Evolutionary conservation across 2,113 vertebrate genomes (phyloP), one percentile per base, ranked within the genome.

Genomic region (Struthio camelus): DNA sequence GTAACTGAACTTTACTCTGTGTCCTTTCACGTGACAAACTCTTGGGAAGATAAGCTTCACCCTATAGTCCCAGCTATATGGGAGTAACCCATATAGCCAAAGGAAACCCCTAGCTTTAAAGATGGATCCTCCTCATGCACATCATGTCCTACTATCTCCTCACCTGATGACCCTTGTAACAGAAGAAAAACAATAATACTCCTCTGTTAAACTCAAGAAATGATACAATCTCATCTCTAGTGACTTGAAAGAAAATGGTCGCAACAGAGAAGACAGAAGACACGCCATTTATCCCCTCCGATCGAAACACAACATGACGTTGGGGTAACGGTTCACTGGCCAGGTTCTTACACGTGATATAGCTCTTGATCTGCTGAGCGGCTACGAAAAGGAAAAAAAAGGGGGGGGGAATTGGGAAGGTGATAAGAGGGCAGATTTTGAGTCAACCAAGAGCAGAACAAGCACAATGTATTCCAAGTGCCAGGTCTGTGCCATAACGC

Each of bases 111-210:
- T 66, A 2, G 46, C 56, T 34, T 18, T 65, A 19, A n/a, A 80
- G 24, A 42, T 2, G 5, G 19, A 54, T 11, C 67, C 32, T 46
- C n/a, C n/a, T 46, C 7, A 23, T 0, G 4, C 14, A 36, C 28
- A 13, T 19, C 14, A 2, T 2, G 8, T 12, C 62, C 46, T 14
- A 14, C 0, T 0, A 5, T 3, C 71, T 40, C 62, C 54, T 76
- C 72, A 69, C 65, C 32, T 13, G 28, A 24, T 1, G 14, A 51
- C 48, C 11, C 2, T 54, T 11, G 1, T 1, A 67, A 46, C 0
- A 7, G 7, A 61, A 32, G 38, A 25, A 48, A 11, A 77, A 12
- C 20, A 24, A 11, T 1, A 15, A 58, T 8, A 40, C 2, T 58
- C 36, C 42, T 46, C 28, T 75, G 3, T 25, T 50, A 3, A 30